Percentiles rank a stretch among this genome's conserved stretches.
These are phyloP conservation scores for Hydractinia symbiolongicarpus DNA, from an alignment of 30 jellyfish, hydroid and myxozoan species.

Conservation along the genomic window DNA sequence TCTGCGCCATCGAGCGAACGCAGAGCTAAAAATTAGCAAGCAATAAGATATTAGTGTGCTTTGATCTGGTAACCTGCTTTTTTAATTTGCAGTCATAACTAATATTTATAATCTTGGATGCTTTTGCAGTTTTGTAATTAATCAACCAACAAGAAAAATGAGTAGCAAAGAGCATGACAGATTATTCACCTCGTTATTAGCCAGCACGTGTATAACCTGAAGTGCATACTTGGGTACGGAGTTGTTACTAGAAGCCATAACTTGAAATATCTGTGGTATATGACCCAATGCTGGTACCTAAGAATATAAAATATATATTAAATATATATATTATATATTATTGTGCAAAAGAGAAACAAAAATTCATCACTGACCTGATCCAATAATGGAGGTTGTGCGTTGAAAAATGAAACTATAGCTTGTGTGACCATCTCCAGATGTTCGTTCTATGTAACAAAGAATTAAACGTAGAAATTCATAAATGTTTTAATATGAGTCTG, in stretches of 20 bases:
- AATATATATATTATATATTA: neutral
- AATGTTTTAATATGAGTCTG: too few species aligned
- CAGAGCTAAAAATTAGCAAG: slow-evolving; percentile 57
- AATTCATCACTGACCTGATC: slow-evolving; percentile 62
- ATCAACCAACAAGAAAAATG: too few species aligned
- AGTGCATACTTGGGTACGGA: slow-evolving; percentile 91
- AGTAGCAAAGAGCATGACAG: neutral
- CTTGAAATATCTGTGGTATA: slow-evolving; percentile 93
- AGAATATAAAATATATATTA: neutral
- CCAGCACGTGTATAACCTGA: slow-evolving; percentile 83
- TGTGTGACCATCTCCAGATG: slow-evolving; percentile 92
- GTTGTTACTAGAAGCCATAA: slow-evolving; percentile 78
- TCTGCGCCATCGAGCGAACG: slow-evolving; percentile 94
- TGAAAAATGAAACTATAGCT: slow-evolving; percentile 79
- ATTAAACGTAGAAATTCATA: too few species aligned
- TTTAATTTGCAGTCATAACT: too few species aligned
- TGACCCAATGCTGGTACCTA: slow-evolving; percentile 99
- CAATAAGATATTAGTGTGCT: neutral
- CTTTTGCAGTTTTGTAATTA: too few species aligned
- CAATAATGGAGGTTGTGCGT: slow-evolving; percentile 98
- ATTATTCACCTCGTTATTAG: slow-evolving; percentile 82
- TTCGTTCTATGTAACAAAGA: slow-evolving; percentile 39
- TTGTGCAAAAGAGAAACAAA: neutral
- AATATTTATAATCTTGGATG: too few species aligned
- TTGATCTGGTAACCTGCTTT: too few species aligned